phyloP scores from a whole-genome alignment of 2,888 invertebrate species.

The Leptopilina syphax region DNA sequence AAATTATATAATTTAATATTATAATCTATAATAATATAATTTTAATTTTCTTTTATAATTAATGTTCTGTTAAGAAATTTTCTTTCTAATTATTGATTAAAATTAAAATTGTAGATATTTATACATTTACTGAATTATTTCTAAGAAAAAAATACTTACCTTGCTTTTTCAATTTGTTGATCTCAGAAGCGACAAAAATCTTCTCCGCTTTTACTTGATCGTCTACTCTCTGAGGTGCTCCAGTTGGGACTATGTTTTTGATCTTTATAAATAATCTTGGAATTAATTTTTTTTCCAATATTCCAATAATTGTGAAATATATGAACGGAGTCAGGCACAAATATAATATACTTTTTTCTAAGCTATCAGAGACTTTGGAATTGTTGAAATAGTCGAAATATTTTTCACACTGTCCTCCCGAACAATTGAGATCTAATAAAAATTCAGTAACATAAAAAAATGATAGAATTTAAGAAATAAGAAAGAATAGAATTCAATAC shows the following conservation, averaged over 20 bases:
- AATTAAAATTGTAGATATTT: not conserved
- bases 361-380: slow-evolving; percentile 56
- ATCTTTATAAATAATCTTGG: slow-evolving; percentile 57
- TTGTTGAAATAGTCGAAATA: slow-evolving; percentile 64
- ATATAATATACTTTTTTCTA: slow-evolving; percentile 64
- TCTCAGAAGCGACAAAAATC: slow-evolving; percentile 62
- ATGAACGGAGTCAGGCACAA: slow-evolving; percentile 71
- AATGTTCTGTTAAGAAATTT: no score
- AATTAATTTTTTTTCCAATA: slow-evolving; percentile 82
- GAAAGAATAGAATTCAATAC: no score
- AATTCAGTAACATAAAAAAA: not conserved
- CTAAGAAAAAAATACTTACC: slow-evolving; percentile 49
- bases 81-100: not conserved
- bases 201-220: slow-evolving; percentile 71
- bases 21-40: no score
- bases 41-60: not conserved
- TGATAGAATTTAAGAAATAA: no score
- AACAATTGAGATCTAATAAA: slow-evolving; percentile 63
- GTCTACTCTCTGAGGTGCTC: slow-evolving; percentile 64
- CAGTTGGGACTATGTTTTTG: slow-evolving; percentile 41
- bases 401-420: slow-evolving; percentile 64
- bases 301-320: slow-evolving; percentile 80
- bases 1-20: not conserved
- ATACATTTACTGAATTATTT: not conserved
- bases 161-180: slow-evolving; percentile 58